Conservation (phyloP, 2,888 invertebrate genomes). For the Hypena proboscidalis region DNA sequence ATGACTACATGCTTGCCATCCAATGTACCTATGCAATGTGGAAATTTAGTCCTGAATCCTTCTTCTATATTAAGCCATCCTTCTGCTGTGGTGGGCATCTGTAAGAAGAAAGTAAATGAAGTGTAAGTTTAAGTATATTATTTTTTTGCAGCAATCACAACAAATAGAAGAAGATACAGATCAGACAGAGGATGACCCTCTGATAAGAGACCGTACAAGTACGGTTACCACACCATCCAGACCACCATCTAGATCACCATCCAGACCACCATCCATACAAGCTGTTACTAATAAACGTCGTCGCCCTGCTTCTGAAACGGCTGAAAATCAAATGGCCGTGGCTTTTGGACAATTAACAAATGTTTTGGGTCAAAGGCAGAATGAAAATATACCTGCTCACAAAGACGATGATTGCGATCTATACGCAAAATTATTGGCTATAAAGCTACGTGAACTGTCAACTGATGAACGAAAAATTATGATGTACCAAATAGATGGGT, state of each 20-base stretch:
- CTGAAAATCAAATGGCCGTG: conserved; percentile 17
- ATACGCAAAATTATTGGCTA: conserved; percentile 25
- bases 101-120: conserved; percentile 22
- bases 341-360: conserved; percentile 21
- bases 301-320: conserved; percentile 8
- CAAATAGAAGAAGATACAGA: conserved; percentile 25
- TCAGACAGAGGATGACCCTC: conserved; percentile 18
- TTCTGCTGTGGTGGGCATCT: conserved; percentile 15
- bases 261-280: conserved; percentile 8
- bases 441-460: conserved; percentile 31
- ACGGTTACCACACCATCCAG: conserved; percentile 21
- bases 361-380: conserved; percentile 15
- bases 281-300: conserved; percentile 20
- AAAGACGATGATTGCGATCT: conserved; percentile 20
- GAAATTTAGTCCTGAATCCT: conserved; percentile 27
- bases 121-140: conserved; percentile 25
- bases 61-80: conserved; percentile 21
- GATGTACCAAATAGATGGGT: conserved; percentile 36
- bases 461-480: conserved; percentile 25
- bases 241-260: conserved; percentile 11
- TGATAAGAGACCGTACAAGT: conserved; percentile 16
- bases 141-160: conserved; percentile 30
- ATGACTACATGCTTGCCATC: conserved; percentile 48
- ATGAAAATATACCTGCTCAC: conserved; percentile 6
- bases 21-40: conserved; percentile 33